Base-by-base conservation (phyloP, 2,113 vertebrate species). In the Dunckerocampus dactyliophorus region DNA sequence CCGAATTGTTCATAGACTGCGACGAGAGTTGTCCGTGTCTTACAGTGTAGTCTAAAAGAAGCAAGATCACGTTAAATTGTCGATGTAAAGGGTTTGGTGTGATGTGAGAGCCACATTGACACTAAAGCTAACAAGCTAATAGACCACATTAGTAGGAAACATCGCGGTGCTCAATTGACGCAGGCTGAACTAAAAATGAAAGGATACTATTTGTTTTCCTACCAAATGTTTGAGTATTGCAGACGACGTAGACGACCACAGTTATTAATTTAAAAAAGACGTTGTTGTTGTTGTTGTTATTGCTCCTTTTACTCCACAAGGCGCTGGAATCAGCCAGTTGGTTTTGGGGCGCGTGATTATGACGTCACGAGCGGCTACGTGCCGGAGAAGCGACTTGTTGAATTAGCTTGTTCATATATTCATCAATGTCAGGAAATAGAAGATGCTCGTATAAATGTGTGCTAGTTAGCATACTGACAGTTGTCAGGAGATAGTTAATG, bases 111-210 rank as follows among this genome's bases (percentile, higher is more conserved):
- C 12, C 39, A 43, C 39, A 39, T 12, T 24, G 9, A 56, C 20
- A 12, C 54, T 56, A 56, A 19, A 19, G 37, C 54, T 56, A 56
- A 21, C n/a, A 15, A 39, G 54, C 34, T 42, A 56, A 21, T 39
- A 14, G 15, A 5, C 10, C 11, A 12, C 12, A 56, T 42, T 14
- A 15, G 9, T 51, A 17, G 6, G 39, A 42, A 42, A 13, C 34
- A 15, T 8, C 17, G 9, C 19, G 17, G 17, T 2, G 10, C 17
- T 39, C 10, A 37, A 55, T 19, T 7, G 53, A 55, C 31, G 34
- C 54, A 3, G 2, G n/a, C 6, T 19, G 2, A 42, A n/a, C 12
- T 19, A 13, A 8, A 21, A 42, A 15, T 6, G 11, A 42, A 56
- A 56, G 11, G 8, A 20, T n/a, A 42, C 17, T 7, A 20, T 21